Percentiles rank a stretch among this genome's conserved stretches.
Evolutionary conservation across 2,888 invertebrate genomes (phyloP).

Genomic region (Teleogryllus oceanicus): DNA sequence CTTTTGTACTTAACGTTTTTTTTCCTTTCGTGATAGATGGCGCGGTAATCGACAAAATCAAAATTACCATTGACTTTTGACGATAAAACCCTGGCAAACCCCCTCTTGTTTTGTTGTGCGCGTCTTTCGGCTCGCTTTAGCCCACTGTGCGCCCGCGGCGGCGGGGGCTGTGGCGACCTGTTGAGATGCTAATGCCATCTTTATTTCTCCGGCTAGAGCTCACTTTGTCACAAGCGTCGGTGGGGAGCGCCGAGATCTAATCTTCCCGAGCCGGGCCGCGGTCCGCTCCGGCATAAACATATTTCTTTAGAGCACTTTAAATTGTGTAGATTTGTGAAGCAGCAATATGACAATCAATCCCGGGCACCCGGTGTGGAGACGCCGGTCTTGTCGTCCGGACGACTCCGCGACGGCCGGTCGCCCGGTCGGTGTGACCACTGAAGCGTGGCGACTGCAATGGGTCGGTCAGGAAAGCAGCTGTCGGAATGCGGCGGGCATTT

Average conservation of each 20-base stretch:
- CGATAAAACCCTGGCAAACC: too few species aligned
- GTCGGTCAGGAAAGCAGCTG: too few species aligned
- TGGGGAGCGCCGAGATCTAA: not conserved
- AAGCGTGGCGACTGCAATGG: too few species aligned
- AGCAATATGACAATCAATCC: slow-evolving; percentile 18
- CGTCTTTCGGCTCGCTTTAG: too few species aligned
- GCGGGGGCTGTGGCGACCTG: not conserved
- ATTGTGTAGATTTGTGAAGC: slow-evolving; percentile 18
- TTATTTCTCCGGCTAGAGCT: not conserved
- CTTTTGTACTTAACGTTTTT: too few species aligned
- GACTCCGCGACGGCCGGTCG: not conserved
- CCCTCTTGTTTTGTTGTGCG: too few species aligned
- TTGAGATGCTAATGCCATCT: slow-evolving; percentile 18
- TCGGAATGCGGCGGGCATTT: too few species aligned
- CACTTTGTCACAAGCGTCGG: slow-evolving; percentile 6
- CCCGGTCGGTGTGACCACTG: not conserved
- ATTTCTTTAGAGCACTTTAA: slow-evolving; percentile 18
- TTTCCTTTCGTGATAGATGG: too few species aligned
- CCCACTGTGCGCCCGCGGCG: not conserved
- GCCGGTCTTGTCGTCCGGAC: not conserved
- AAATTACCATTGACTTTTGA: too few species aligned
- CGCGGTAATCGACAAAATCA: too few species aligned
- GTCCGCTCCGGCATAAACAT: not conserved
- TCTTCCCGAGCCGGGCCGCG: not conserved
- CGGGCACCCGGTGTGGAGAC: not conserved